A percentile compares a stretch with the other conserved stretches of the same genome.
These are phyloP conservation scores for Lasioglossum marginatum DNA, from an alignment of 2,888 invertebrate species.

Conservation along the genomic window DNA sequence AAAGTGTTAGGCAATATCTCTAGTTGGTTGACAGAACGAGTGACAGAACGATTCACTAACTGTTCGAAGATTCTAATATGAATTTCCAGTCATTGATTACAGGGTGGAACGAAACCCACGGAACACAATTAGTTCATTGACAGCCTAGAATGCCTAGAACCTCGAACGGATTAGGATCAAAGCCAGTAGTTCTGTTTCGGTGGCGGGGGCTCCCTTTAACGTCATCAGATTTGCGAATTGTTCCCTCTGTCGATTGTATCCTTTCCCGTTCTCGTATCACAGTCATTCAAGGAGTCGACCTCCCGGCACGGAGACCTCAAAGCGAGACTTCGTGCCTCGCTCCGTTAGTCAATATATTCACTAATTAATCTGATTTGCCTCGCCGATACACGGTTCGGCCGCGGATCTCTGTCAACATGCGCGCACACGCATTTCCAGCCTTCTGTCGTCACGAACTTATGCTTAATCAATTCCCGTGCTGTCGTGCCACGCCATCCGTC, in stretches of 20 bases:
- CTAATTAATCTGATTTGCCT: constrained; percentile 74
- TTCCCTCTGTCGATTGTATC: constrained; percentile 41
- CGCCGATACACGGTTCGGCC: constrained; percentile 48
- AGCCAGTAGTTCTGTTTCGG: constrained; percentile 47
- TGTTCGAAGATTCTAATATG: constrained; percentile 44
- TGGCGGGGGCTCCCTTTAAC: constrained; percentile 57
- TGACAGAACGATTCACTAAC: background rate
- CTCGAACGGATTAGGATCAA: constrained; percentile 68
- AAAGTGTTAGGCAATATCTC: background rate
- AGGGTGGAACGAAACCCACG: constrained; percentile 32
- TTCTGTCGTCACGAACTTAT: constrained; percentile 61
- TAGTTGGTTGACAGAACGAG: background rate
- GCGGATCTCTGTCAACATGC: constrained; percentile 53
- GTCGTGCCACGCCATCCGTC: constrained; percentile 45
- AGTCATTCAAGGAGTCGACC: constrained; percentile 62
- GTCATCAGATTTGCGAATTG: constrained; percentile 56
- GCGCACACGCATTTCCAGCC: constrained; percentile 63
- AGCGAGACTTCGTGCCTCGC: constrained; percentile 65
- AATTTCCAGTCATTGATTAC: constrained; percentile 55
- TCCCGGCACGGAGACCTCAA: constrained; percentile 65
- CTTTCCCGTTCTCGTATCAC: constrained; percentile 50
- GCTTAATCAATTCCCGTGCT: constrained; percentile 59
- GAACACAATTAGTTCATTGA: constrained; percentile 66
- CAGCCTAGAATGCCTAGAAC: constrained; percentile 52
- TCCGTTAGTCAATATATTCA: constrained; percentile 63